Base-by-base conservation (phyloP, 2,797 vertebrate species). In the Salmo trutta region DNA sequence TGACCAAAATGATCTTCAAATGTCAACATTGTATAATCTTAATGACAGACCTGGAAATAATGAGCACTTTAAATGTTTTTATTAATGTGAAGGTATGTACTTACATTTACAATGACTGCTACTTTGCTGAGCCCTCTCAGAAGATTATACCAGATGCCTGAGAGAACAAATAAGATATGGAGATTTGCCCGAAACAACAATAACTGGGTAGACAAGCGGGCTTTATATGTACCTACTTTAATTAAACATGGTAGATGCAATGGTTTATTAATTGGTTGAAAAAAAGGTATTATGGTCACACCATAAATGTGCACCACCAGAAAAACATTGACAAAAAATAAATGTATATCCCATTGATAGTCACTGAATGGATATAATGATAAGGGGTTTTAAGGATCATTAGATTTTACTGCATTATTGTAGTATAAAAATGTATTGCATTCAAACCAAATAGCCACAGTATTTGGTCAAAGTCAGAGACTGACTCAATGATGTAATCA, bases 71-170 rank as follows among this genome's bases (percentile, higher is more conserved):
- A 59, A 31, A 16, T 15, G 14, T 31, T 14, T 5, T 29, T 66
- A 29, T 65, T 65, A 2, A 36, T 10, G 10, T 1, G 3, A 72
- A 73, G 31, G 3, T 4, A n/a, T 19, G 64, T 81, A 96, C 98
- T 96, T 91, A 99, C 98, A 1, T 99, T 99, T 75, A 99, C 96
- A 5, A 99, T 99, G 85, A 99, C 97, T 1, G 98, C 97, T 16
- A 99, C 95, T 85, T 99, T 99, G 83, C 97, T 97, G 24, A 99
- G 93, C 7, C 96, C 97, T 87, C 97, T 90, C 82, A 99, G 90
- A 74, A 99, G 97, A 82, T 98, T 99, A 88, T 99, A 99, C 98
- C 98, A 99, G 93, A 99, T 98, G 66, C 98, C 98, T 99, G 84
- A 53, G 84, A 76, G 47, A 78, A 70, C 81, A 52, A 41, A 62